Evolutionary conservation across 2,113 vertebrate genomes (phyloP), one percentile per base, ranked within the genome.

Genomic region (Suricata suricatta): DNA sequence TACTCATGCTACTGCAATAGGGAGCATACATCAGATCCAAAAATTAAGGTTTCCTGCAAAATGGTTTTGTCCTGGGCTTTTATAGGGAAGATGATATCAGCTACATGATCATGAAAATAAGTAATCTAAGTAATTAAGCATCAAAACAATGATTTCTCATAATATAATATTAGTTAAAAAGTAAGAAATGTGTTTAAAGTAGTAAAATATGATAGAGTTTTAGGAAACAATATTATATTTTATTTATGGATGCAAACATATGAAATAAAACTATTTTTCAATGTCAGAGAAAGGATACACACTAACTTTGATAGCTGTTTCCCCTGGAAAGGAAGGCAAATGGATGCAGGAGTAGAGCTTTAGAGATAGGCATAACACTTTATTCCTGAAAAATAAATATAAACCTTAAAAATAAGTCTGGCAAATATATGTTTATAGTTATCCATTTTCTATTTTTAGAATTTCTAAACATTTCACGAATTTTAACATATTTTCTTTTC

Each of bases 371-470:
- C 23, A 2, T 44, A 79, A 38, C 19, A 52, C 38, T 74, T 71
- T 64, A 86, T 90, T 91, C 91, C 35, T 66, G 17, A 72, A 94
- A 86, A 79, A 79, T 63, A 86, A 86, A 68, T 86, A 38, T 86
- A 66, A 86, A 80, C 71, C 25, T 52, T 7, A 41, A 77, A 88
- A 79, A 84, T 69, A 79, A 77, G 50, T 19, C 6, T 63, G 57
- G 72, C 52, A 90, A 64, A 71, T 90, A 79, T 25, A 9, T 4
- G 4, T 64, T 93, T 52, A 71, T 71, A 90, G 52, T 29, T 72
- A 13, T 23, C 52, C 7, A 23, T 72, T 81, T 94, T 86, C 44
- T 72, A 11, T 68, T 27, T 79, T 72, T 35, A 54, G 29, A 64
- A 80, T 47, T 13, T 52, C 0, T 72, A 74, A 94, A 72, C 54